These are phyloP conservation scores for Xestoiulus laeticollis DNA, from an alignment of 2,888 invertebrate species.

Conservation along the genomic window DNA sequence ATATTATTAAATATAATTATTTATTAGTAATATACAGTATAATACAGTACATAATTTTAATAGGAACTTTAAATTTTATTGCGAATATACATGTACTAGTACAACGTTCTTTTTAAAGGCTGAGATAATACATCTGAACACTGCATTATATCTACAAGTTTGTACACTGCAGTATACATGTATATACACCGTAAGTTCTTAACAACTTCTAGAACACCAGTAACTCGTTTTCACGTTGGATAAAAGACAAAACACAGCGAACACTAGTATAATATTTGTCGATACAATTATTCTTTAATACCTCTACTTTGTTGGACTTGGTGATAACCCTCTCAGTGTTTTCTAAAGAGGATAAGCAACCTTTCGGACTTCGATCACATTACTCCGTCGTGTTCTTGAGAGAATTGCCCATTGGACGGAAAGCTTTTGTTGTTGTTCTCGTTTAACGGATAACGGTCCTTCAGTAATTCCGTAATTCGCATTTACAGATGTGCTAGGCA, in stretches of 20 bases:
- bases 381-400: neutral
- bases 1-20: no score
- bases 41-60: no score
- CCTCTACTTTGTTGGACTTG: neutral
- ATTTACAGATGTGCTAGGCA: slow-evolving; percentile 2
- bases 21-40: no score
- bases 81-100: neutral
- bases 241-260: neutral
- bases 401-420: neutral
- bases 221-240: neutral
- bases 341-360: neutral
- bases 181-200: no score
- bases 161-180: neutral
- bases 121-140: no score
- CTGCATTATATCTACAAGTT: no score
- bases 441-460: slow-evolving; percentile 24
- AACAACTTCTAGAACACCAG: no score
- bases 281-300: slow-evolving; percentile 32
- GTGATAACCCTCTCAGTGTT: neutral
- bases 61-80: no score
- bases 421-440: slow-evolving; percentile 32
- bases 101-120: no score
- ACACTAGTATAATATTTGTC: neutral
- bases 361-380: slow-evolving; percentile 28
- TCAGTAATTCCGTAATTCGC: slow-evolving; percentile 39